Evolutionary conservation across 2,113 vertebrate genomes (phyloP).

Genomic region (Pachypanchax playfairii): DNA sequence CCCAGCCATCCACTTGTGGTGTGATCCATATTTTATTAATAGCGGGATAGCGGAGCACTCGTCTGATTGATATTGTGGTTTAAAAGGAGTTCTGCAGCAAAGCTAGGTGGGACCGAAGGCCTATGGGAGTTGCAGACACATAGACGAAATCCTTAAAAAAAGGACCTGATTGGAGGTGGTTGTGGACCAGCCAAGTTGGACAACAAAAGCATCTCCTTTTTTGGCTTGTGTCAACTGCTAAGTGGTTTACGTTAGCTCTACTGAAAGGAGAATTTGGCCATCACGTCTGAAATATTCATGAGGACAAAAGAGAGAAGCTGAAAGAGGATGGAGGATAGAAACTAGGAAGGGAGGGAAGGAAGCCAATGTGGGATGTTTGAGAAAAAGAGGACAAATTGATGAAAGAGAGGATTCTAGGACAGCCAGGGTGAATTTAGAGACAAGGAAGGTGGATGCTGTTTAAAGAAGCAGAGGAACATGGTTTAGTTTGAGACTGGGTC

Average conservation of each 20-base stretch:
- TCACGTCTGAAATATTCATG: conserved; percentile 76
- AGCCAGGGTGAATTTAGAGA: conserved; percentile 35
- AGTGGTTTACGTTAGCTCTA: conserved; percentile 36
- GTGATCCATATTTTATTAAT: conserved; percentile 85
- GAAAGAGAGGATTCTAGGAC: conserved; percentile 63
- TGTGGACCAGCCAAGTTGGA: conserved; percentile 24
- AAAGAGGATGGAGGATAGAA: conserved; percentile 35
- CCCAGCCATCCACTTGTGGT: conserved; percentile 74
- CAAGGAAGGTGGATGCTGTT: conserved; percentile 8
- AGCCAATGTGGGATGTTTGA: conserved; percentile 39
- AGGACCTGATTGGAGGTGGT: conserved; percentile 39
- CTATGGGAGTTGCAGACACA: conserved; percentile 25
- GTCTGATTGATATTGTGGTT: conserved; percentile 76
- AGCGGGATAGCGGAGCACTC: conserved; percentile 57
- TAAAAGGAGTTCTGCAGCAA: conserved; percentile 45
- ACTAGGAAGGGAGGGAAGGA: conserved; percentile 34
- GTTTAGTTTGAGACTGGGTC: conserved; percentile 29
- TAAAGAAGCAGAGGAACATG: conserved; percentile 37
- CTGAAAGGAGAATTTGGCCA: conserved; percentile 47
- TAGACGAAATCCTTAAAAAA: conserved; percentile 55
- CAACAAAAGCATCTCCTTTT: conserved; percentile 13
- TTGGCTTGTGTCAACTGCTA: conserved; percentile 12
- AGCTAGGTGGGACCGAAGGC: conserved; percentile 43
- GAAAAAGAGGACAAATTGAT: conserved; percentile 68
- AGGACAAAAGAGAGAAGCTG: conserved; percentile 66